Evolutionary conservation across 2,797 vertebrate species (phyloP), one percentile per base, ranked within the genome.

Genomic region (Sylvilagus floridanus): DNA sequence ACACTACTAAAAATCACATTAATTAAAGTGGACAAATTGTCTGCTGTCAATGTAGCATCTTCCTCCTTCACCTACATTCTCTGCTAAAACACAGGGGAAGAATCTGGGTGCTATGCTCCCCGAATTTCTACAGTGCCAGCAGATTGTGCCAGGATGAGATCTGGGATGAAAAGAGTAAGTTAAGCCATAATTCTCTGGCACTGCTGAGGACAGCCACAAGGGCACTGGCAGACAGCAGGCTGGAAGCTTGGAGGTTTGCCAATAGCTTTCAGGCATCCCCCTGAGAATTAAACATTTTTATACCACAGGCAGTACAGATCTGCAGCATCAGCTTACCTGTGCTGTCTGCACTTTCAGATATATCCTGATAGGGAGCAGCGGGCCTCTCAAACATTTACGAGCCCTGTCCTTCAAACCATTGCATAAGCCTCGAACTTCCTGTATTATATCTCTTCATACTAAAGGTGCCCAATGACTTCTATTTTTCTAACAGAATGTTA

Each of bases 151-250:
- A 89, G 83, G 83, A 89, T 66, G 63, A 92, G 37, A 83, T n/a
- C 3, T 93, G 32, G 37, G 28, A 63, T 81, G 68, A 24, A 84
- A 94, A 73, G 10, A 60, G 32, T 81, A 88, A 91, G 76, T 65
- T 84, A 90, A 93, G 26, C 42, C 78, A 52, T 84, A 95, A 85
- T 69, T 91, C 8, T 69, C 54, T 28, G 32, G 69, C 4, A n/a
- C 47, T 47, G 66, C 28, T 30, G 37, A 86, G 72, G 66, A 75
- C 35, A 95, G 50, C 21, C 66, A 63, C 54, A 32, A 95, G 54
- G 91, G 21, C 81, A 69, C 2, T 68, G 85, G 62, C 26, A 60
- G 37, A 77, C 11, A 93, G 50, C 37, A 50, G 32, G 26, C 30
- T 92, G 75, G 83, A 68, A 52, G 77, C 14, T 4, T 84, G 62